Conservation (phyloP, 1,140 invertebrate species). For the Phocides pigmalion region DNA sequence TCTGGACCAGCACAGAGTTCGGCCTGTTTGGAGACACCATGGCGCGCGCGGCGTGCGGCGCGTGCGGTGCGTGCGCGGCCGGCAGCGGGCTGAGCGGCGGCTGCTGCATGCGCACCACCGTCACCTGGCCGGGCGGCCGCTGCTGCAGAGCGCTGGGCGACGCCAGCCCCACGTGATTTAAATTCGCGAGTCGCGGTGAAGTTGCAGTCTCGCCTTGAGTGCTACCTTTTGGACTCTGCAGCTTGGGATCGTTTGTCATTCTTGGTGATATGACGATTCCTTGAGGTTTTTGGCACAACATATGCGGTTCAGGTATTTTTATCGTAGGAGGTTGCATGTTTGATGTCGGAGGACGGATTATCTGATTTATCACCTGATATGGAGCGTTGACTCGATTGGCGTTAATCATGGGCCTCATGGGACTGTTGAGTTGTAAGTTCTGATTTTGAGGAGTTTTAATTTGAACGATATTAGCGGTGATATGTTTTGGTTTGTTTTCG, state of each 20-base stretch:
- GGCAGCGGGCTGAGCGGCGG: constrained; percentile 78
- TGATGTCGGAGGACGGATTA: constrained; percentile 67
- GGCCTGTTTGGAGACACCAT: constrained; percentile 79
- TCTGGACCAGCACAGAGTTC: constrained; percentile 76
- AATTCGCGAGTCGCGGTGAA: constrained; percentile 70
- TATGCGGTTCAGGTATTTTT: constrained; percentile 84
- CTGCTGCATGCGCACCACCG: constrained; percentile 81
- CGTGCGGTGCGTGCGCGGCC: constrained; percentile 62
- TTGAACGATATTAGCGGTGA: constrained; percentile 77
- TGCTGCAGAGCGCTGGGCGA: constrained; percentile 68
- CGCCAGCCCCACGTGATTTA: constrained; percentile 59
- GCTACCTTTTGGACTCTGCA: constrained; percentile 73
- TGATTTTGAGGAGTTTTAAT: constrained; percentile 65
- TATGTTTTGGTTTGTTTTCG: constrained; percentile 74
- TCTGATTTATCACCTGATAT: constrained; percentile 80
- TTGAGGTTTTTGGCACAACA: constrained; percentile 82
- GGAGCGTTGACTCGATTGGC: constrained; percentile 64
- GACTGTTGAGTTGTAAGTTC: constrained; percentile 55
- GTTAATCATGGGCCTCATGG: constrained; percentile 64
- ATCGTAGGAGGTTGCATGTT: constrained; percentile 85
- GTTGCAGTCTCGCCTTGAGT: constrained; percentile 64
- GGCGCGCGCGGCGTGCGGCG: constrained; percentile 66
- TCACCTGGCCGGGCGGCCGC: constrained; percentile 76
- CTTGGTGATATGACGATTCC: constrained; percentile 82
- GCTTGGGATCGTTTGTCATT: constrained; percentile 65